Base-by-base conservation (phyloP, 2,888 invertebrate species). In the Brachypterus glaber region DNA sequence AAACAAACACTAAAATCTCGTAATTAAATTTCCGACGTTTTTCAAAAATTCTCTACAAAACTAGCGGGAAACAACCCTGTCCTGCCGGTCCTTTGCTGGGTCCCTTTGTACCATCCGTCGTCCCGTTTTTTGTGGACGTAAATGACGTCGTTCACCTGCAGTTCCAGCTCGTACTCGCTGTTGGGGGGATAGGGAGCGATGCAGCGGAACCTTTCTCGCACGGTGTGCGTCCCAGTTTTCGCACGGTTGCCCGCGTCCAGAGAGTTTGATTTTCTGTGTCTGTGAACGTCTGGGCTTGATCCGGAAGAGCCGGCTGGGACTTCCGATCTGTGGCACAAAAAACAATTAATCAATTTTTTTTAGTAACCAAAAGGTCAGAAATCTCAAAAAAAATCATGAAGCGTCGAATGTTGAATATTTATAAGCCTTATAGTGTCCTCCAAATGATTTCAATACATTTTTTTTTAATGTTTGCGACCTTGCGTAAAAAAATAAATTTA, bases 41-140 rank as follows among this genome's bases (percentile, higher is more conserved):
- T 16, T 50, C 41, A 54, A 47, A 51, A 53, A 40, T 46, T 45
- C 31, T 54, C 54, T 11, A 92, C 93, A 69, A 93, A 93, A 59
- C 89, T 92, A 33, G 91, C 90, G 2, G 93, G 93, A 68, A 93
- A 93, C 29, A 93, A 73, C n/a, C 93, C 93, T 3, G 88, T 88
- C 52, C 88, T 82, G 24, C 92, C 91, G 1, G 90, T 91, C 38
- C 90, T 75, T 50, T 88, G 83, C 50, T 88, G 76, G 0, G 89
- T 91, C 13, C 93, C 93, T 61, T 91, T 91, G 67, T 86, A 93
- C 93, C 93, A 93, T 32, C 93, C 93, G 59, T 93, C 92, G 35
- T 91, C 91, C 35, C 91, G 77, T 59, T 92, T 92, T 56, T 85
- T 85, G 55, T 88, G 85, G 13, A 93, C 92, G 52, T 87, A 80